These are phyloP conservation scores for Smutsia temminckii DNA, from an alignment of 2,797 vertebrate genomes.

Conservation along the genomic window DNA sequence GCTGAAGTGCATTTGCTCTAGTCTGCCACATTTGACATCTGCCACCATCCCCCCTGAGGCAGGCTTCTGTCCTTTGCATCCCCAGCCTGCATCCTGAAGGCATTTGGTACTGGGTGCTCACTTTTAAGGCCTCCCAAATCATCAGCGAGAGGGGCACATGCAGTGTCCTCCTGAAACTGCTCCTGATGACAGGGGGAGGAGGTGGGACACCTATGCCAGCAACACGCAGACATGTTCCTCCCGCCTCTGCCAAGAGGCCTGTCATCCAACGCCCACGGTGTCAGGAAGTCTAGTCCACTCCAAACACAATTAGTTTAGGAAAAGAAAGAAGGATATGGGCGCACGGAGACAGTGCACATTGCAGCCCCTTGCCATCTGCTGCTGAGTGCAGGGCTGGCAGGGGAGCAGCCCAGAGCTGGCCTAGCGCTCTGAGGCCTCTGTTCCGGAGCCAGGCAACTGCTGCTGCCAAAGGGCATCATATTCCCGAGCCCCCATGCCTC, in stretches of 20 bases:
- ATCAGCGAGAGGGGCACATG: neutral
- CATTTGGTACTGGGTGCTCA: too few relatives aligned
- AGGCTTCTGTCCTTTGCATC: neutral
- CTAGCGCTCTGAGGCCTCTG: neutral
- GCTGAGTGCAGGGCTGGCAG: accelerated
- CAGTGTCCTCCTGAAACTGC: neutral
- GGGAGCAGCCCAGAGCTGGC: too few relatives aligned
- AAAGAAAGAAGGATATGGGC: neutral
- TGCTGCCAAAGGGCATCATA: accelerated
- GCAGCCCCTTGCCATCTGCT: accelerated
- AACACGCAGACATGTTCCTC: accelerated
- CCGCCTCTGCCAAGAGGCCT: neutral
- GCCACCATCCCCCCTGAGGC: accelerated
- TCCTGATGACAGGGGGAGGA: neutral
- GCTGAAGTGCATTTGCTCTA: neutral
- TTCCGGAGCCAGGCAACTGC: neutral
- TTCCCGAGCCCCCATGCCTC: neutral
- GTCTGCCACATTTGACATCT: too few relatives aligned
- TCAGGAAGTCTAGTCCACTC: neutral
- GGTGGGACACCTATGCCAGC: accelerated
- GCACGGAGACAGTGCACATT: accelerated
- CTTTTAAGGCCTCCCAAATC: neutral
- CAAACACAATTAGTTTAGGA: neutral
- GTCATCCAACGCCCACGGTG: accelerated
- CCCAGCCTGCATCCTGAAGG: neutral